Evolutionary conservation across 2,888 invertebrate species (phyloP), one percentile per base, ranked within the genome.

Genomic region (Ophion obscuratus): DNA sequence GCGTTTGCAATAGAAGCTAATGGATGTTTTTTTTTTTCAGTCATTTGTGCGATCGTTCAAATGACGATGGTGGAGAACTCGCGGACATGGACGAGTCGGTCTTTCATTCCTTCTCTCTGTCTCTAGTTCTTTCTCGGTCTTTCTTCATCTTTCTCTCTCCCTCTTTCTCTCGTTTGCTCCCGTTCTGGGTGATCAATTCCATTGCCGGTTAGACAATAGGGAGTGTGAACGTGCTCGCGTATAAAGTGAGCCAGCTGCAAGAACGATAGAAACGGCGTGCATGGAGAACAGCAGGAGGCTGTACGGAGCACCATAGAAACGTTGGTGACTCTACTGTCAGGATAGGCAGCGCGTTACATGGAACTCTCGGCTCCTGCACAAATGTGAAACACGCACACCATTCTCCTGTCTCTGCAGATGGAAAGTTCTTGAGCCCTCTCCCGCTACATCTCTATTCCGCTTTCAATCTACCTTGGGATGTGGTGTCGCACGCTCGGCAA

Each of bases 141-240:
- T 17, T 27, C 27, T 53, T 53, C 11, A 53, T 53, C 53, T 53
- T 14, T 4, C 17, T 53, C 53, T 53, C 70, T 70, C 53, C 47
- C 36, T 47, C 24, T 61, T 20, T 74, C 47, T 59, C 64, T 75
- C 64, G 17, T 62, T 31, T 31, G 66, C 71, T 84, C 77, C 24
- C 73, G 80, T 80, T 73, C 80, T 81, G 83, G 85, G 74, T 85
- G 87, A 88, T 88, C 87, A 88, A 88, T 88, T 85, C 85, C 77
- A 71, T 78, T 57, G 70, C 78, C 57, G 68, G 79, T 73, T 81
- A 70, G 82, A 81, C 86, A 85, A 88, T 85, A 77, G 84, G 87
- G 66, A 27, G 87, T 71, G 85, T 82, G 87, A 74, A 67, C 68
- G 78, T 78, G 47, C 67, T 81, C 61, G 82, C 81, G 84, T 85